A percentile compares a stretch with the other conserved stretches of the same genome.
Conservation (phyloP, 1,140 invertebrate species). For the Drosophila trapezifrons region DNA sequence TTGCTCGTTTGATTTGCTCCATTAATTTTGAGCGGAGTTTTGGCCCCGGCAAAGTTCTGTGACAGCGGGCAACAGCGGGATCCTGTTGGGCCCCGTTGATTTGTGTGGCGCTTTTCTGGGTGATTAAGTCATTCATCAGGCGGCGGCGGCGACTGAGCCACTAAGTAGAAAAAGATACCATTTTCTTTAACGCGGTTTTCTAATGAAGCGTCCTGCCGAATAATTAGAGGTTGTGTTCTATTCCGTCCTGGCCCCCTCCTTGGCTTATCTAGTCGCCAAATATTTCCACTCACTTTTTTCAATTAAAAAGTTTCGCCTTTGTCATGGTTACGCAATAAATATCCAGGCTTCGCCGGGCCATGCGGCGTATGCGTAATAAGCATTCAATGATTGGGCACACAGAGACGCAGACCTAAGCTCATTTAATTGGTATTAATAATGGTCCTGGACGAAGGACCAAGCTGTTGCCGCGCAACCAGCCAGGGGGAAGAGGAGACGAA, state of each 20-base stretch:
- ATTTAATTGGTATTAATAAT: conserved; percentile 64
- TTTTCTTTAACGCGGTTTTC: conserved; percentile 28
- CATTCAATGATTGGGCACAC: conserved; percentile 53
- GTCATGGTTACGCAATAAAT: conserved; percentile 62
- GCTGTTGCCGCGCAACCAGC: conserved; percentile 41
- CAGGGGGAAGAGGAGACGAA: background rate
- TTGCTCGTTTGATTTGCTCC: conserved; percentile 71
- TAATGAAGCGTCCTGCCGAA: conserved; percentile 70
- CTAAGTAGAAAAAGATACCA: conserved; percentile 18
- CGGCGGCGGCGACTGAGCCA: conserved; percentile 7
- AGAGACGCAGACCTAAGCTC: conserved; percentile 40
- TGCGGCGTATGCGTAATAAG: conserved; percentile 65
- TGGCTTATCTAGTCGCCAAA: conserved; percentile 23
- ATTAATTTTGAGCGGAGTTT: conserved; percentile 72
- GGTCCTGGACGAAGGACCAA: conserved; percentile 19
- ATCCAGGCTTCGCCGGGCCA: conserved; percentile 18
- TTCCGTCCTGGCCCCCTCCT: background rate
- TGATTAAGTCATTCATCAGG: conserved; percentile 79
- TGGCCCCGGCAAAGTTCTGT: conserved; percentile 56
- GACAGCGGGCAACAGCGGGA: conserved; percentile 37
- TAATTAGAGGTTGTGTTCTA: conserved; percentile 60
- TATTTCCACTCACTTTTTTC: conserved; percentile 37
- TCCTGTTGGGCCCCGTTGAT: conserved; percentile 62
- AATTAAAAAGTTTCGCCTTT: conserved; percentile 63
- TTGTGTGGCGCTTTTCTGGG: conserved; percentile 76